Evolutionary conservation across 2,888 invertebrate species (phyloP), one percentile per base, ranked within the genome.

Genomic region (Apamea monoglypha): DNA sequence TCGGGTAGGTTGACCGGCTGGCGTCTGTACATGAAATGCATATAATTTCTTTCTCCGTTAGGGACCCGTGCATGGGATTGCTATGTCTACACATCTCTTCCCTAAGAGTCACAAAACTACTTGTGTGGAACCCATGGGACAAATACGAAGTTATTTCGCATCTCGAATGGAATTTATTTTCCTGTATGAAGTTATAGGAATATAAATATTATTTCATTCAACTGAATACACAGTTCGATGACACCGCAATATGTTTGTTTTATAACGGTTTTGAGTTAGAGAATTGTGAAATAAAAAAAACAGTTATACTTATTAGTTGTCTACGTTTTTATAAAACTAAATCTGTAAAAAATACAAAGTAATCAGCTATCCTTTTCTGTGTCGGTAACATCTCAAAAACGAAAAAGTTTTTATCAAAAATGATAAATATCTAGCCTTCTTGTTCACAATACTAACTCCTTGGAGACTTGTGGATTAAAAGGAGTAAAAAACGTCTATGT

Each of bases 61-160:
- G 32, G 16, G 8, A 21, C 56, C 7, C 32, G n/a, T 56, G 21
- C 21, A 32, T 25, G 25, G 5, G 5, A 32, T 2, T 70, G 36
- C 16, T 61, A 61, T 32, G 18, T 50, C 53, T 29, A 40, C 29
- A 64, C 59, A 77, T 66, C 29, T 50, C 18, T 12, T 53, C 44
- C 44, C 47, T 18, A 50, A 16, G 64, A 69, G 69, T 74, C 64
- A n/a, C 64, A 61, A 61, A 81, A 82, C 63, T 76, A 85, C 74
- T 81, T 72, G 67, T 69, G 71, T 32, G 53, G 47, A 21, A 21
- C 86, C 74, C 86, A 61, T 40, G 84, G 86, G 84, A 78, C 56
- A 53, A 32, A 69, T 73, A 56, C 64, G 53, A 66, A 61, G 40
- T 68, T 74, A 76, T 71, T 67, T 72, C 72, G 50, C 50, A 50